These are phyloP conservation scores for Lagria hirta DNA, from an alignment of 2,888 invertebrate genomes.

Conservation along the genomic window DNA sequence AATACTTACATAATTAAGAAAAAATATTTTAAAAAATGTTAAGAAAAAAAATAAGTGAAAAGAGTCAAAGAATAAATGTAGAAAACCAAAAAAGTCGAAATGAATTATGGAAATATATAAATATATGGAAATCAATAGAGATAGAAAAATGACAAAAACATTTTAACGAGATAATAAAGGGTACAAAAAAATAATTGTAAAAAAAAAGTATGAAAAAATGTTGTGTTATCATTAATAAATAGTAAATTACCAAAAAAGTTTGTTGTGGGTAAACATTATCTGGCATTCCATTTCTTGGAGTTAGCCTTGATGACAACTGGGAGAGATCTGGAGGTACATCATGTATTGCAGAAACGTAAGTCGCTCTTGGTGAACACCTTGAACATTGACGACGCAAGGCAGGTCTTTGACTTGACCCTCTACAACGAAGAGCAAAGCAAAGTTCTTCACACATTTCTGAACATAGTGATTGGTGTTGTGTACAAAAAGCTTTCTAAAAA, in stretches of 20 bases:
- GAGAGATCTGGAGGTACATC: constrained; percentile 55
- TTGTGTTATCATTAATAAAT: background rate
- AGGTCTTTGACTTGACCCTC: constrained; percentile 67
- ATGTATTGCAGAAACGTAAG: constrained; percentile 53
- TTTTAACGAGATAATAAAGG: too few relatives aligned
- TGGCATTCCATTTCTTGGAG: constrained; percentile 39
- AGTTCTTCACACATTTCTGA: constrained; percentile 77
- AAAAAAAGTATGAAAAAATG: background rate
- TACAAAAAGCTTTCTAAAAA: constrained; percentile 52
- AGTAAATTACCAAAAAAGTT: constrained; percentile 10
- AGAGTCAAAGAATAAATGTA: too few relatives aligned
- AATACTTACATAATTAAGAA: too few relatives aligned
- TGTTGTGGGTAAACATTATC: constrained; percentile 25
- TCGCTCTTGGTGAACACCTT: constrained; percentile 58
- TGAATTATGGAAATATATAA: too few relatives aligned
- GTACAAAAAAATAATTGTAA: too few relatives aligned
- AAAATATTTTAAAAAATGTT: too few relatives aligned
- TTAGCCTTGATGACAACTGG: constrained; percentile 50
- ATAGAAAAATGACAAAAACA: too few relatives aligned
- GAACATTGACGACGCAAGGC: constrained; percentile 66
- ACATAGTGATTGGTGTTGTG: constrained; percentile 69
- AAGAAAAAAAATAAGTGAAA: too few relatives aligned
- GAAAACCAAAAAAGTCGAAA: too few relatives aligned
- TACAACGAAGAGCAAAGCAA: constrained; percentile 64
- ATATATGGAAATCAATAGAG: too few relatives aligned